A percentile compares a stretch with the other conserved stretches of the same genome.
Evolutionary conservation across 1,140 invertebrate genomes (phyloP).

Genomic region (Sesamia nonagrioides): DNA sequence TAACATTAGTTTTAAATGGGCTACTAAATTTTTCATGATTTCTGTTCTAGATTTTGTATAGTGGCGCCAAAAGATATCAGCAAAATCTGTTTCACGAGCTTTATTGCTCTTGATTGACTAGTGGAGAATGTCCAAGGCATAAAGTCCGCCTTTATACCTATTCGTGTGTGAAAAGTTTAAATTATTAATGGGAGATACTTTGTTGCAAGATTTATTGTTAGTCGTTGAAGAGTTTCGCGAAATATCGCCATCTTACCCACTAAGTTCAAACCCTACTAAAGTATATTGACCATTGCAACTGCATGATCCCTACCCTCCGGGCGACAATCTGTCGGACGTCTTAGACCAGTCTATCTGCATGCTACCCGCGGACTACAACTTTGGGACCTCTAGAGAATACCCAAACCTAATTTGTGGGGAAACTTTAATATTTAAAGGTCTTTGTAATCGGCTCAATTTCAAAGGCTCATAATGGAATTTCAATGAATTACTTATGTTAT

Average conservation of each 20-base stretch:
- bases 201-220: background rate
- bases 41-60: too few species aligned
- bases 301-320: slow-evolving; percentile 41
- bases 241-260: background rate
- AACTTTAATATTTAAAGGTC: slow-evolving; percentile 72
- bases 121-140: too few species aligned
- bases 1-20: too few species aligned
- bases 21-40: too few species aligned
- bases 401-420: slow-evolving; percentile 68
- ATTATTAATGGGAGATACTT: too few species aligned
- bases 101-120: too few species aligned
- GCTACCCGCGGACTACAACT: slow-evolving; percentile 56
- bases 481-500: slow-evolving; percentile 6
- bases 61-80: background rate
- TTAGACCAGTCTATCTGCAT: slow-evolving; percentile 62
- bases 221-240: background rate
- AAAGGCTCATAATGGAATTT: slow-evolving; percentile 30
- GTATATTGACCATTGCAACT: slow-evolving; percentile 46
- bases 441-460: slow-evolving; percentile 69
- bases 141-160: too few species aligned
- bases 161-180: too few species aligned
- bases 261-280: background rate
- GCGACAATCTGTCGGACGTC: slow-evolving; percentile 51
- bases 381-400: slow-evolving; percentile 57
- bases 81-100: background rate